Evolutionary conservation across 2,113 vertebrate genomes (phyloP), one percentile per base, ranked within the genome.

Genomic region (Chaetorhynchus papuensis): DNA sequence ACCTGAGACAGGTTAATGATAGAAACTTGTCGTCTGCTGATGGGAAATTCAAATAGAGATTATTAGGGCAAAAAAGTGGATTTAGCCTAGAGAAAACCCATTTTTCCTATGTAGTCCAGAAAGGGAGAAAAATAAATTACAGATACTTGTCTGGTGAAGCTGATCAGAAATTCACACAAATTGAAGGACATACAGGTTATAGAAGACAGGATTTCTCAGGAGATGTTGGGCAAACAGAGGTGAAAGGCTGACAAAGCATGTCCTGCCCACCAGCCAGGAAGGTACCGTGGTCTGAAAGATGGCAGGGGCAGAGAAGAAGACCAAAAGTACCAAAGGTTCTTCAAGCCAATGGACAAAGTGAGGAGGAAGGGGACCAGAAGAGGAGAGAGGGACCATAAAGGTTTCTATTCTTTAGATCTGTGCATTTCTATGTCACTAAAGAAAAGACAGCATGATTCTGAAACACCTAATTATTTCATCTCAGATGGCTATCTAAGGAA

Each of bases 191-290:
- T 16, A 21, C 2, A 90, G 23, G 15, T 50, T 53, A 37, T 1
- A 85, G 26, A 63, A 78, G 14, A 82, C 63, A 75, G 30, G 26
- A 6, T 79, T 92, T 93, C 42, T 82, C 13, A 30, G 85, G 39
- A 87, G 28, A 14, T 6, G 2, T 4, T 87, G 60, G 6, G 7
- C 21, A 74, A 84, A 53, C 6, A 37, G 17, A 63, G 22, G 15
- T 69, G 54, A 47, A 89, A 83, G 57, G 21, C 18, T 69, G 41
- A 59, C 2, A 0, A 7, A 77, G 28, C 7, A 57, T 1, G 0
- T 83, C n/a, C 59, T 77, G 18, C 54, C 14, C 50, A 72, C 17
- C 15, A 65, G 22, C 7, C 27, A 76, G 16, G 18, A 76, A 65
- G 8, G 27, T 26, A 53, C 21, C 14, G 27, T 11, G 7, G 11